phyloP scores from a whole-genome alignment of 2,113 vertebrate genomes.

The Trogon surrucura region DNA sequence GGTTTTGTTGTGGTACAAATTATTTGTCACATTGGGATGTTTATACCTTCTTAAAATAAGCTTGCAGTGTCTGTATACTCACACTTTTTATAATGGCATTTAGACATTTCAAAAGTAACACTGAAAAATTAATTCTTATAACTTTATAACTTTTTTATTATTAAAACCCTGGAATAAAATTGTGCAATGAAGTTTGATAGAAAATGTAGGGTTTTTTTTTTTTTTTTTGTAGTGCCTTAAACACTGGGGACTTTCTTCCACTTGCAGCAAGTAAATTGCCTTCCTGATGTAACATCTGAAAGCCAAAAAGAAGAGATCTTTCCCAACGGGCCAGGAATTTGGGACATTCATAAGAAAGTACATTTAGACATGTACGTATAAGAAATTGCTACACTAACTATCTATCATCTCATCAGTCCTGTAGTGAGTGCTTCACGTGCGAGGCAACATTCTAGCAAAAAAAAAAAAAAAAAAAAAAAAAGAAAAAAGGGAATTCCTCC shows the following conservation, averaged over 20 bases:
- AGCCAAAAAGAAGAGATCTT: conserved; percentile 21
- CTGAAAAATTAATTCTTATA: neutral
- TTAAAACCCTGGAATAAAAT: neutral
- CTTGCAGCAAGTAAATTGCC: neutral
- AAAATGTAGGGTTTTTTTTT: neutral
- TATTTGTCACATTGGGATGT: neutral
- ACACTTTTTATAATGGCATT: neutral
- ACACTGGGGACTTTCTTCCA: neutral
- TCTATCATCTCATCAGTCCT: neutral
- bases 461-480: neutral
- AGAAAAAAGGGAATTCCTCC: conserved; percentile 30
- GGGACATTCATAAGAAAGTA: conserved; percentile 28
- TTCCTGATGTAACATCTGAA: neutral
- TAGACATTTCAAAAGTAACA: neutral
- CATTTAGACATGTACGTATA: conserved; percentile 34
- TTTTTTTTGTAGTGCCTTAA: neutral
- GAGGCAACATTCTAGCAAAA: conserved; percentile 20
- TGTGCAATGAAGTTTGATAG: neutral
- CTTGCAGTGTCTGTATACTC: neutral
- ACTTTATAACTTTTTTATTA: neutral
- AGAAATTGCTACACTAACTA: neutral
- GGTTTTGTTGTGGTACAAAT: neutral
- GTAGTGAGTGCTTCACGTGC: neutral
- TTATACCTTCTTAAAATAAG: neutral
- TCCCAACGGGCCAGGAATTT: conserved; percentile 47